Evolutionary conservation across 2,888 invertebrate species (phyloP), one percentile per base, ranked within the genome.

Genomic region (Teinopalpus imperialis): DNA sequence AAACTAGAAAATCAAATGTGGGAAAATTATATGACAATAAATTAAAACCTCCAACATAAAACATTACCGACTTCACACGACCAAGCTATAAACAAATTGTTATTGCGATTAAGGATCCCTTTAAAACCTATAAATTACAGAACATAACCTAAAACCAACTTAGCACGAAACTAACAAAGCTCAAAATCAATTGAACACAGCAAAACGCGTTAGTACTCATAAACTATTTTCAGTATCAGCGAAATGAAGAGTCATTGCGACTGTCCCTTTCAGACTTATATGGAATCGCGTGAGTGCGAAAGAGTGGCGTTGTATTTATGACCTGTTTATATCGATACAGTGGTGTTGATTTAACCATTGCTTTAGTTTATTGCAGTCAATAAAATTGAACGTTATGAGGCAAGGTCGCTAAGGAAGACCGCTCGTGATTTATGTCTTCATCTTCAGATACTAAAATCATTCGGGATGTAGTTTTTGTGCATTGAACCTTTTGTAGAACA

Each of bases 331-430:
- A 81, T 82, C 81, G 81, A 85, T 85, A 83, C 77, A 74, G 73
- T 70, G 74, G 85, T 77, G 86, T 80, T 86, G 87, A 86, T 87
- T 82, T 85, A 86, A 86, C 81, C 85, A 88, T 85, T 86, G 81
- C 82, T 80, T 85, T 87, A 74, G 81, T 87, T 83, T 86, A 88
- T 88, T 82, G 81, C 80, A 83, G 81, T 82, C 87, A 83, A 87
- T 88, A 88, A 88, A 88, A 85, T 82, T 87, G 78, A 85, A 78
- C 77, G 83, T 83, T 89, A 89, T 85, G 85, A 89, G 86, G 79
- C 88, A 89, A 89, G 88, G 89, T 81, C 87, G 85, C 69, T 69
- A 74, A 77, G 82, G 81, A 81, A 82, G 77, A 82, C 75, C 63
- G 69, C 66, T 59, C 52, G 67, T 80, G 79, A 86, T 85, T 86